These are phyloP conservation scores for Megalops atlanticus DNA, from an alignment of 2,113 vertebrate species.

Conservation along the genomic window DNA sequence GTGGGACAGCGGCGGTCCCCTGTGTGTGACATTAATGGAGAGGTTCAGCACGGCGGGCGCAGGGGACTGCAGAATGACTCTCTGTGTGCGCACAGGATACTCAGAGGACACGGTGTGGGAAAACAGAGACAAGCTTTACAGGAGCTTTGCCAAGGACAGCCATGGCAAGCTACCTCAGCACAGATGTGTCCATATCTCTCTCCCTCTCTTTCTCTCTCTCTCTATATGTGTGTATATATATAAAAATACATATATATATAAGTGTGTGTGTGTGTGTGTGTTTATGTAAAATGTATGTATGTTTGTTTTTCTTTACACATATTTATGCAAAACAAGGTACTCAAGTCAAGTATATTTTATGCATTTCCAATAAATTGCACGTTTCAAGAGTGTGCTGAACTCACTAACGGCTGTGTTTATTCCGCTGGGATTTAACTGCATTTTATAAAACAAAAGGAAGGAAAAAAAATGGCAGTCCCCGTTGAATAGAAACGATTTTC, in stretches of 20 bases:
- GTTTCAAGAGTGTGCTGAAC: not conserved
- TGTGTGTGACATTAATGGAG: not conserved
- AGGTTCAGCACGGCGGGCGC: not conserved
- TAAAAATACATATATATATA: no score
- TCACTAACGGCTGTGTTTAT: not conserved
- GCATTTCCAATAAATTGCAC: not conserved
- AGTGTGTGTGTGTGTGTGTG: no score
- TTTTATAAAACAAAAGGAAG: not conserved
- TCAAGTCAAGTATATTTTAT: not conserved
- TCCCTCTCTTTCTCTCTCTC: no score
- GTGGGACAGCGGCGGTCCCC: not conserved
- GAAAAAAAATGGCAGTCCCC: not conserved
- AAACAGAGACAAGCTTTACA: not conserved
- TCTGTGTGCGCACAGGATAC: not conserved
- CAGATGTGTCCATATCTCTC: not conserved
- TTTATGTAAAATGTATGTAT: no score
- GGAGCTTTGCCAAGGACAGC: not conserved
- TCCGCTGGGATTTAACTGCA: slow-evolving; percentile 1
- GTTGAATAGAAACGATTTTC: slow-evolving; percentile 9
- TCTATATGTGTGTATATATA: no score
- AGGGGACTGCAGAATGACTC: not conserved
- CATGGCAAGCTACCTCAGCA: not conserved
- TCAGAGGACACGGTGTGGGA: not conserved
- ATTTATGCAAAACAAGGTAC: no score
- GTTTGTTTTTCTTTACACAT: no score